These are phyloP conservation scores for Himalopsyche kuldschensis DNA, from an alignment of 2,888 invertebrate species.

Conservation along the genomic window DNA sequence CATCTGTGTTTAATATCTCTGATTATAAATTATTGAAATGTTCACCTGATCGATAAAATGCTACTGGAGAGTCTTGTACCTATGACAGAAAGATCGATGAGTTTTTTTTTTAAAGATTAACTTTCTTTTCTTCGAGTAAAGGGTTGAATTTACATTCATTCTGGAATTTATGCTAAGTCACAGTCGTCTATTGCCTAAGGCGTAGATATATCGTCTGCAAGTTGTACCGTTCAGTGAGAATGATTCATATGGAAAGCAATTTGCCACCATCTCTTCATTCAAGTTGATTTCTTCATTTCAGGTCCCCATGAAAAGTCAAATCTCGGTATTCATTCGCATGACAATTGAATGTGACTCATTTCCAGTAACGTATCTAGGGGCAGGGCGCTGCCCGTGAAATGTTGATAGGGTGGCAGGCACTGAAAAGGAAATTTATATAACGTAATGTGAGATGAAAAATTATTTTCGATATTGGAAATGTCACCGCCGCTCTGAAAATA, in stretches of 20 bases:
- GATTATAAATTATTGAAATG: too few relatives aligned
- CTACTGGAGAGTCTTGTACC: background rate
- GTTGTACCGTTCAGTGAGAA: background rate
- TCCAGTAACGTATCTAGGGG: background rate
- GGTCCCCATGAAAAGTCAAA: background rate
- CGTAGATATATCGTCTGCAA: background rate
- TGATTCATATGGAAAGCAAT: background rate
- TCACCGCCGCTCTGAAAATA: too few relatives aligned
- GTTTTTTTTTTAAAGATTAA: background rate
- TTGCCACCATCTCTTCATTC: background rate
- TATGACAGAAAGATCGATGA: background rate
- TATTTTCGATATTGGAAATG: too few relatives aligned
- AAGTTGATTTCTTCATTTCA: background rate
- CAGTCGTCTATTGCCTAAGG: background rate
- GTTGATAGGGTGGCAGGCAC: too few relatives aligned
- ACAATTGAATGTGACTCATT: background rate
- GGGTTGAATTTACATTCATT: background rate
- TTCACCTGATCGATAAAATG: too few relatives aligned
- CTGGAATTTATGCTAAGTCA: background rate
- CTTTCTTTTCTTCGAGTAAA: background rate
- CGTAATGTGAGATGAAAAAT: too few relatives aligned
- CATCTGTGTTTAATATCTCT: too few relatives aligned
- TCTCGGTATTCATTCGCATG: background rate
- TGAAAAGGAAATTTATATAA: too few relatives aligned
- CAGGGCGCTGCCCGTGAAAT: background rate